Evolutionary conservation across 1,140 invertebrate genomes (phyloP), one percentile per base, ranked within the genome.

Genomic region (Pristionchus pacificus): DNA sequence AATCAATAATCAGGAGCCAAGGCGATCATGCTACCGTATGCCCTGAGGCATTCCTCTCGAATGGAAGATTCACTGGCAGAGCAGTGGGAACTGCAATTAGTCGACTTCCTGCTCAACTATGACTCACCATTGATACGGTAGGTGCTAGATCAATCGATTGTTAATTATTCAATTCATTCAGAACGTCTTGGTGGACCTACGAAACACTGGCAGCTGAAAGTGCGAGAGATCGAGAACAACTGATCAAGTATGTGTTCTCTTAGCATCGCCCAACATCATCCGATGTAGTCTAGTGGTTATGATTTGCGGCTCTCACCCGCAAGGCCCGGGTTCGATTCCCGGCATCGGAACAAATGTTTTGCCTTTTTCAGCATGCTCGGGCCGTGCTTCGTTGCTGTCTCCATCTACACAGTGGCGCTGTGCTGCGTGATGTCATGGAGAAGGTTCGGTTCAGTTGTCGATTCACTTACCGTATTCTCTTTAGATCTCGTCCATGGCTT

Each of bases 391-490:
- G 33, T 70, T 38, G 73, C 71, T 6, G 81, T 82, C 24, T 79
- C 80, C 1, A 63, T 78, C 19, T 81, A 77, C 66, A 82, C 80
- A 15, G 68, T 82, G 25, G 63, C 71, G 2, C 58, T 71, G 28
- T 82, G 80, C 65, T 82, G 80, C 68, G 74, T 78, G 13, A 28
- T 65, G 1, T 91, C 93, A 80, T 91, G 91, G 88, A 91, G 92
- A 33, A 88, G 92, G 57, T 93, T 91, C 29, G 93, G 95, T 83
- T 92, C 93, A 0, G 38, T 10, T 49, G 91, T 91, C 38, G 6
- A 6, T 49, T 49, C 38, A 49, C 38, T 49, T 49, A 19, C 38
- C n/a, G n/a, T n/a, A n/a, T n/a, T n/a, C n/a, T n/a, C n/a, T n/a
- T n/a, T n/a, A 49, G 38, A 49, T 49, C 38, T 6, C 38, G 38